Evolutionary conservation across 1,140 invertebrate genomes (phyloP), one percentile per base, ranked within the genome.

Genomic region (Himalopsyche phryganea): DNA sequence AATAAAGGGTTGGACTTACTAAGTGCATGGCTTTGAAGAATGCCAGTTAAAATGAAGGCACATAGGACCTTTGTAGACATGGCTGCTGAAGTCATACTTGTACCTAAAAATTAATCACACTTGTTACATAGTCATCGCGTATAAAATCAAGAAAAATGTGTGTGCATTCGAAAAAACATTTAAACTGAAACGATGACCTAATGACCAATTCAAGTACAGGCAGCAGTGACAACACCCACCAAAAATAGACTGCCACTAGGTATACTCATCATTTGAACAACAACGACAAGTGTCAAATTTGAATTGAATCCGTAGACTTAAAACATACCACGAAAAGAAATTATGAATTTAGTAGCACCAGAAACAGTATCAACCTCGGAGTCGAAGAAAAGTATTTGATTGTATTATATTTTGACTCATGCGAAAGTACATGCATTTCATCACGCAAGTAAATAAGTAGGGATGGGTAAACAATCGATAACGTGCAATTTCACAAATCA

Each of bases 401-500:
- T 48, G 15, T 2, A 45, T 14, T 17, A 45, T 45, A 45, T 45
- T 17, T 45, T 17, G 10, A 17, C 13, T 10, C n/a, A 17, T 17
- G 6, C 18, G 18, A 45, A 45, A 38, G 35, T 19, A 32, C 33
- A 20, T 44, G 35, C 32, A 38, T 47, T 45, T 48, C 42, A 55
- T 36, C 54, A 56, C 54, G 47, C 52, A 55, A 55, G 52, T 47
- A 42, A 55, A 47, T 40, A 14, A 14, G 6, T 33, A 50, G 54
- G 54, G 47, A 56, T 45, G 54, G 54, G 54, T 56, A 56, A 56
- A 56, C 54, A 56, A 56, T 56, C 54, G 23, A 56, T 56, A 56
- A n/a, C n/a, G n/a, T n/a, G n/a, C n/a, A n/a, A 10, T 40, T 14
- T 46, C 14, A 14, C 3, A 28, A n/a, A 40, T 17, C 36, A 38